Evolutionary conservation across 2,888 invertebrate species (phyloP).

Genomic region (Trichogramma dendrolimi): DNA sequence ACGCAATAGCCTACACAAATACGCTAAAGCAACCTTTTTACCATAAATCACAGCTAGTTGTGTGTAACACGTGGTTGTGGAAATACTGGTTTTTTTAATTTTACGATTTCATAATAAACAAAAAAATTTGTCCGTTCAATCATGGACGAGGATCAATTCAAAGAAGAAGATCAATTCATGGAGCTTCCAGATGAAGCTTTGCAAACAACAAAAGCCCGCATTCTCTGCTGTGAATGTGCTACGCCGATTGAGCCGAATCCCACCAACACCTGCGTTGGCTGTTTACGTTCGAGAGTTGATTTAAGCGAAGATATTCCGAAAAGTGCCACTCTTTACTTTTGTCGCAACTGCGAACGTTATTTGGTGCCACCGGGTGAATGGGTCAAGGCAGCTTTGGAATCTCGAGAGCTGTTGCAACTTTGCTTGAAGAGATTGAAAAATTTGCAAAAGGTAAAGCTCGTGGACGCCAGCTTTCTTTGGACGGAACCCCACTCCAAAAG

Average conservation of each 20-base stretch:
- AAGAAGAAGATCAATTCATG: background rate
- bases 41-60: too few species aligned
- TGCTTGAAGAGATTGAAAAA: constrained; percentile 92
- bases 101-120: too few species aligned
- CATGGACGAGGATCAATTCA: too few species aligned
- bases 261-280: constrained; percentile 95
- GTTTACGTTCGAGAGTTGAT: constrained; percentile 85
- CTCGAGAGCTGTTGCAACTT: constrained; percentile 79
- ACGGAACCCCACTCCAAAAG: constrained; percentile 98
- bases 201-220: constrained; percentile 1
- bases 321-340: constrained; percentile 84
- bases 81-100: too few species aligned
- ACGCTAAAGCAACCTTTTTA: too few species aligned
- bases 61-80: too few species aligned
- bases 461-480: constrained; percentile 97
- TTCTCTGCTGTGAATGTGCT: constrained; percentile 92
- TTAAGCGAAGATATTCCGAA: constrained; percentile 96
- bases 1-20: too few species aligned
- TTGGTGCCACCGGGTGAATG: constrained; percentile 88
- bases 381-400: constrained; percentile 82
- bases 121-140: too few species aligned
- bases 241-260: constrained; percentile 89
- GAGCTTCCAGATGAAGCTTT: constrained; percentile 3
- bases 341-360: constrained; percentile 92
- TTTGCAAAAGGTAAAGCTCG: constrained; percentile 79